Evolutionary conservation across 1,140 invertebrate genomes (phyloP).

Genomic region (Bacillus rossius): DNA sequence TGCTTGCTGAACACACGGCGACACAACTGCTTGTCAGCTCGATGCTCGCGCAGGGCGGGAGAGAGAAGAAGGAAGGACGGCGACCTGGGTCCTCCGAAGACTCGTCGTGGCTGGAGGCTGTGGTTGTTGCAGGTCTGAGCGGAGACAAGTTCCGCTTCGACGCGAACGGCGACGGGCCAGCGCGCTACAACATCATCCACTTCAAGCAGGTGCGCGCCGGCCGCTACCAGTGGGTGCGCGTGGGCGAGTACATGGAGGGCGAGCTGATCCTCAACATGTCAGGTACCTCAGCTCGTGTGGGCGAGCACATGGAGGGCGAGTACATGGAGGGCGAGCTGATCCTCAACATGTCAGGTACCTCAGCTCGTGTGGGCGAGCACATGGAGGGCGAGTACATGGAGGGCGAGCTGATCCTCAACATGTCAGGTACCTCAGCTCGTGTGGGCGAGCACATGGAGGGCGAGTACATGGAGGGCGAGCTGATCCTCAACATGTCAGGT

Average conservation of each 20-base stretch:
- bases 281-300: too few relatives aligned
- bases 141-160: conserved; percentile 89
- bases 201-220: conserved; percentile 77
- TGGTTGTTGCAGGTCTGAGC: conserved; percentile 62
- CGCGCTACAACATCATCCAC: conserved; percentile 91
- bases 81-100: too few relatives aligned
- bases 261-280: conserved; percentile 72
- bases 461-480: conserved; percentile 69
- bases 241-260: conserved; percentile 77
- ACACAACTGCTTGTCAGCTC: too few relatives aligned
- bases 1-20: too few relatives aligned
- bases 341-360: conserved; percentile 79
- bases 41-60: too few relatives aligned
- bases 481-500: conserved; percentile 77
- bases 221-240: conserved; percentile 77
- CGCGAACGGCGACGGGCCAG: conserved; percentile 83
- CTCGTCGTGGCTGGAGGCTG: too few relatives aligned
- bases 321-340: conserved; percentile 71
- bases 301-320: conserved; percentile 77
- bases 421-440: too few relatives aligned
- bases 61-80: too few relatives aligned
- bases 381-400: conserved; percentile 81
- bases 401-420: conserved; percentile 70
- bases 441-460: conserved; percentile 87
- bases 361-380: conserved; percentile 82